Base-by-base conservation (phyloP, 2,797 vertebrate species). In the Acanthurus leucopareius region DNA sequence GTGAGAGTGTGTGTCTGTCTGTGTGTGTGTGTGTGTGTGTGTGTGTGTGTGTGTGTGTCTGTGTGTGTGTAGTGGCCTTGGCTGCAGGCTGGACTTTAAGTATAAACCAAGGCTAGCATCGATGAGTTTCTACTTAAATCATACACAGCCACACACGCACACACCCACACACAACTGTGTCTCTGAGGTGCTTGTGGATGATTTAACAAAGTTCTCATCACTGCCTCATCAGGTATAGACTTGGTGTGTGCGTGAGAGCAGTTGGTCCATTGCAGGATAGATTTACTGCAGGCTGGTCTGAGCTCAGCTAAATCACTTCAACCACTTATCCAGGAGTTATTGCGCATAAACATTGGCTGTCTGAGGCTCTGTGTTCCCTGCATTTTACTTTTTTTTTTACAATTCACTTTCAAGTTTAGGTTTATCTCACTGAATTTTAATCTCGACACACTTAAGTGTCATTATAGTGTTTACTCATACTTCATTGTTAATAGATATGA, bases 131-230 rank as follows among this genome's bases (percentile, higher is more conserved):
- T 49, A 49, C 80, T 86, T 93, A 93, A 92, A 93, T 93, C 92
- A 91, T 77, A 86, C 74, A 85, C 74, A 68, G 42, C 35, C 71
- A 52, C 61, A 70, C 68, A 66, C 70, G 62, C 49, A 57, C 42
- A 69, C 57, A 65, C 75, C 82, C 67, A 76, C 59, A 58, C 53
- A 77, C 76, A 70, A 1, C 28, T 47, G 56, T 85, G 80, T 84
- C 86, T 66, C 77, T 25, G 71, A 84, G 88, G 88, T 92, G 86
- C 89, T 91, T 93, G 82, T 80, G 82, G 85, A 89, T 94, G 93
- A 94, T 94, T 94, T 93, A 93, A 86, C 85, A 87, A 87, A 88
- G 85, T 90, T 75, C 87, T 93, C 91, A 92, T 94, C 91, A 91
- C 88, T 79, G 83, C 85, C 86, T 94, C 89, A 90, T 93, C 93